Evolutionary conservation across 2,888 invertebrate genomes (phyloP), one percentile per base, ranked within the genome.

Genomic region (Leptogaster cylindrica): DNA sequence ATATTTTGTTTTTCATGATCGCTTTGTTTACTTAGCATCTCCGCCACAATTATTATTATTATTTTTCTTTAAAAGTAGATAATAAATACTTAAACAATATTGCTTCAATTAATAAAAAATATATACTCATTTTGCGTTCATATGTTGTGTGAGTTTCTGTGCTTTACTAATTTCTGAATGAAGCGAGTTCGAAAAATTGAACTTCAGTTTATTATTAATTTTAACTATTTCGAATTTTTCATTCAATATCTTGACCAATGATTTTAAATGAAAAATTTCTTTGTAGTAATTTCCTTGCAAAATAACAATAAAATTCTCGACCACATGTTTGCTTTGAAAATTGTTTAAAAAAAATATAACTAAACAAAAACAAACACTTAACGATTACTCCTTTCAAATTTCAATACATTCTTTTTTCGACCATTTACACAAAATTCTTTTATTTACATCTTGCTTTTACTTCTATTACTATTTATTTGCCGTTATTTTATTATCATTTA

Each of bases 11-110:
- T n/a, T 10, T 46, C n/a, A 23, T 23, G 2, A n/a, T 46, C 46
- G 46, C 46, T 25, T 25, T 12, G 23, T 46, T 23, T 46, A 10
- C 10, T 20, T 23, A 46, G 25, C 23, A 25, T 46, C 23, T 23
- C 12, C 5, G n/a, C n/a, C n/a, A n/a, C n/a, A n/a, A n/a, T n/a
- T n/a, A n/a, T n/a, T 39, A 12, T 39, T 46, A 16, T 18, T 18
- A 18, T 18, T 18, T 14, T 46, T 50, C 33, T 52, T 33, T 16
- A 52, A 33, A 16, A 46, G 33, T 18, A 33, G n/a, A 20, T 16
- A 52, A 52, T 33, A 52, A 52, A 52, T 33, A 52, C 16, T 33
- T 33, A 52, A 52, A 51, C 12, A 52, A 33, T 33, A 33, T 33
- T 31, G 18, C 20, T 52, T 52, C 27, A 31, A 52, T 28, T 20